Evolutionary conservation across 2,113 vertebrate genomes (phyloP).

Genomic region (Orthonyx spaldingii): DNA sequence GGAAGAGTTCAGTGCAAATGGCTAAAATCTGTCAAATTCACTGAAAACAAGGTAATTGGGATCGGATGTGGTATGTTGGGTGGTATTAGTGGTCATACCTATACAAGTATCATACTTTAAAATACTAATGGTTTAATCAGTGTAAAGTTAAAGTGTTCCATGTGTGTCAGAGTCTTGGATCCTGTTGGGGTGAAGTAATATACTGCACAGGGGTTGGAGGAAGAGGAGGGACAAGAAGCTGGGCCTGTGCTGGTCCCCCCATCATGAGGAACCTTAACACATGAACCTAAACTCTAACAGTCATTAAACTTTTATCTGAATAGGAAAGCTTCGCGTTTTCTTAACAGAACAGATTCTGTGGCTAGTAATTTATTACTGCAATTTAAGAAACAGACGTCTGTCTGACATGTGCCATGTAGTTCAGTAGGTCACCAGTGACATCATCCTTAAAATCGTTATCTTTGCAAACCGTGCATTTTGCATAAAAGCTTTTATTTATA

Average conservation of each 20-base stretch:
- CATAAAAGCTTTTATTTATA: constrained; percentile 63
- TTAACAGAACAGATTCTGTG: constrained; percentile 23
- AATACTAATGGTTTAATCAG: not conserved
- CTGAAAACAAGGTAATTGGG: not conserved
- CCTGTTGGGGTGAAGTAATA: not conserved
- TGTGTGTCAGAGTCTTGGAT: not conserved
- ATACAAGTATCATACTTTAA: not conserved
- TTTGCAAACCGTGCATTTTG: constrained; percentile 46
- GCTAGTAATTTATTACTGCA: constrained; percentile 62
- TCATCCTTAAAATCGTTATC: constrained; percentile 58
- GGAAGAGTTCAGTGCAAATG: not conserved
- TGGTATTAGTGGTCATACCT: not conserved
- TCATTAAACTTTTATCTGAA: not conserved
- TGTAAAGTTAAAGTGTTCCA: not conserved
- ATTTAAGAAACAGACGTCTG: constrained; percentile 63
- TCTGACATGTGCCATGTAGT: constrained; percentile 63
- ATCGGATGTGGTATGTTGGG: rapidly evolving
- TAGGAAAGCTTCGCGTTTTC: constrained; percentile 21
- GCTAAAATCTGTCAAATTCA: not conserved
- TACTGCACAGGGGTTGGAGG: not conserved
- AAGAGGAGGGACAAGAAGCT: not conserved
- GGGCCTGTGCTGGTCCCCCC: not conserved
- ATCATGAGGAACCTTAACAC: not conserved
- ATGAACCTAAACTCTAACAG: not conserved
- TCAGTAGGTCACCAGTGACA: constrained; percentile 54